phyloP scores from a whole-genome alignment of 2,797 vertebrate species.

The Amazonetta brasiliensis region DNA sequence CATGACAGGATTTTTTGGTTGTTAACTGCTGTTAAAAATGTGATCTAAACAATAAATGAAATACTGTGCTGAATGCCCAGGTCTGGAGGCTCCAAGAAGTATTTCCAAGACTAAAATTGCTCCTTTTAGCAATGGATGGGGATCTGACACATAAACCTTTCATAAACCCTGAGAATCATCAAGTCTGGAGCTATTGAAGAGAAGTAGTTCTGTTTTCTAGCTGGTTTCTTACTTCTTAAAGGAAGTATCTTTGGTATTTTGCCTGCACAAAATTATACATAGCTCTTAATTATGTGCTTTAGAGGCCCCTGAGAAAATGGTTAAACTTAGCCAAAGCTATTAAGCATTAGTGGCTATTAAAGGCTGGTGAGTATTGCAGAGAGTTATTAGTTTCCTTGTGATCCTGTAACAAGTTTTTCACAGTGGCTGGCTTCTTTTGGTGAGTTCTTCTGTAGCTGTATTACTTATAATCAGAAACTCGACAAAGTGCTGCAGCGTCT shows the following conservation, averaged over 20 bases:
- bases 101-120: not conserved
- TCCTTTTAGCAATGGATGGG: not conserved
- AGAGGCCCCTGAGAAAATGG: not conserved
- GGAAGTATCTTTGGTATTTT: not conserved
- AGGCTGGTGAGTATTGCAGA: not conserved
- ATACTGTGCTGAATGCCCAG: not conserved
- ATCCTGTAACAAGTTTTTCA: not conserved
- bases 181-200: not conserved
- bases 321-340: not conserved
- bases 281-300: not conserved
- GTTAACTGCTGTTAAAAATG: not conserved
- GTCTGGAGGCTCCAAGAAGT: not conserved
- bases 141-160: not conserved
- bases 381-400: not conserved
- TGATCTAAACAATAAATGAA: not conserved
- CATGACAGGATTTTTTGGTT: not conserved
- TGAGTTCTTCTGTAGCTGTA: not conserved
- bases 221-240: not conserved
- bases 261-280: not conserved
- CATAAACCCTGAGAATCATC: not conserved
- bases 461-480: constrained; percentile 15
- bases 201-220: not conserved
- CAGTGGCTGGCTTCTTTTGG: not conserved
- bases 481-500: not conserved
- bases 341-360: not conserved